Conservation (phyloP, 2,113 vertebrate genomes). For the Pelecanoides urinatrix region DNA sequence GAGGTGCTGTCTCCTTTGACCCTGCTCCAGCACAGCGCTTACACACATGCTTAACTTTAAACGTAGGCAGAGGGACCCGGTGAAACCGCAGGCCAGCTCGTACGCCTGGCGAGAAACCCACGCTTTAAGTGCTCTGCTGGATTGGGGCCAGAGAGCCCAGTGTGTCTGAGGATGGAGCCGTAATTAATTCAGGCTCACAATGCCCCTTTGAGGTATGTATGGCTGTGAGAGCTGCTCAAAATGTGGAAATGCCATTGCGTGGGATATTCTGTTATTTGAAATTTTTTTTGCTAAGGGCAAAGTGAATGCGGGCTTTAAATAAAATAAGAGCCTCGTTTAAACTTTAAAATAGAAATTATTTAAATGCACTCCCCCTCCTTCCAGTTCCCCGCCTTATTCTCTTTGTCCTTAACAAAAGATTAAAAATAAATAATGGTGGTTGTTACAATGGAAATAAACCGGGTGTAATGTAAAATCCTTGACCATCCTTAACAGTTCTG, state of each 20-base stretch:
- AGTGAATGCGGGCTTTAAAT: neutral
- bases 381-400: neutral
- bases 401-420: neutral
- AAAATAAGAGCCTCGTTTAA: neutral
- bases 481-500: neutral
- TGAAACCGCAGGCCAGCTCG: rapidly evolving
- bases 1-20: neutral
- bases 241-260: neutral
- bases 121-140: neutral
- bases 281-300: neutral
- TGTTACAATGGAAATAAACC: neutral
- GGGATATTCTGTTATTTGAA: neutral
- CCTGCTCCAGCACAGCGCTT: neutral
- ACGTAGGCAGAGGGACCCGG: neutral
- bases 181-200: neutral
- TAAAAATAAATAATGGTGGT: neutral
- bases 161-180: neutral
- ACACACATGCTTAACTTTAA: neutral
- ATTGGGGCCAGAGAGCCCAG: neutral
- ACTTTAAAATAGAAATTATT: neutral
- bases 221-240: neutral
- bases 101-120: rapidly evolving
- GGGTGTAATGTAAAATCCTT: neutral
- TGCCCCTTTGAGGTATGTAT: neutral
- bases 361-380: neutral